Conservation (phyloP, 1,140 invertebrate species). For the Grapholita molesta region DNA sequence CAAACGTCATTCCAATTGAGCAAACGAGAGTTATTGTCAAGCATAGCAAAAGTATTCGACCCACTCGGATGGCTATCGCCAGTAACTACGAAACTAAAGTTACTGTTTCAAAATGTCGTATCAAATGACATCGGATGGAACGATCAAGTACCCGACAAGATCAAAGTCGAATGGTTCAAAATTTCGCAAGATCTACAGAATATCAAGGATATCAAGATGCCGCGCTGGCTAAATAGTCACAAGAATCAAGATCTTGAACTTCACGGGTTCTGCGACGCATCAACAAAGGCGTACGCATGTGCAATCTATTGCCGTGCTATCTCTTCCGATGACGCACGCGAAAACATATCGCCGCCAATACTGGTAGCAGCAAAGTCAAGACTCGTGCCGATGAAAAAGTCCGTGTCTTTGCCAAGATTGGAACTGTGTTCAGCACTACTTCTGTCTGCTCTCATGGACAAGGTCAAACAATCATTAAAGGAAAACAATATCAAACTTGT, state of each 20-base stretch:
- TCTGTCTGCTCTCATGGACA: neutral
- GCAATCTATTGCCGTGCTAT: neutral
- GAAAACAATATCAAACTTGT: no score
- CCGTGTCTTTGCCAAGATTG: neutral
- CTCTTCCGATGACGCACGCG: neutral
- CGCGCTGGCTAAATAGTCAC: neutral
- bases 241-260: neutral
- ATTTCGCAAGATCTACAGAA: neutral
- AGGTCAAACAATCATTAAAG: no score
- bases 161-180: conserved; percentile 14
- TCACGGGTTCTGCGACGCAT: conserved; percentile 18
- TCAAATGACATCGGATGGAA: conserved; percentile 44
- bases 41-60: conserved; percentile 38
- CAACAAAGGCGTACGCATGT: neutral
- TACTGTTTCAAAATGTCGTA: conserved; percentile 54
- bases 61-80: conserved; percentile 46
- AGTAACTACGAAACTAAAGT: conserved; percentile 41
- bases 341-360: neutral
- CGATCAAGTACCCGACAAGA: conserved; percentile 33
- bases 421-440: neutral
- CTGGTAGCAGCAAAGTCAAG: neutral
- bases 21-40: conserved; percentile 33
- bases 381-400: neutral
- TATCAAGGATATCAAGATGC: neutral
- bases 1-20: neutral